These are phyloP conservation scores for Pollenia griseotomentosa DNA, from an alignment of 2,888 invertebrate species.

Conservation along the genomic window DNA sequence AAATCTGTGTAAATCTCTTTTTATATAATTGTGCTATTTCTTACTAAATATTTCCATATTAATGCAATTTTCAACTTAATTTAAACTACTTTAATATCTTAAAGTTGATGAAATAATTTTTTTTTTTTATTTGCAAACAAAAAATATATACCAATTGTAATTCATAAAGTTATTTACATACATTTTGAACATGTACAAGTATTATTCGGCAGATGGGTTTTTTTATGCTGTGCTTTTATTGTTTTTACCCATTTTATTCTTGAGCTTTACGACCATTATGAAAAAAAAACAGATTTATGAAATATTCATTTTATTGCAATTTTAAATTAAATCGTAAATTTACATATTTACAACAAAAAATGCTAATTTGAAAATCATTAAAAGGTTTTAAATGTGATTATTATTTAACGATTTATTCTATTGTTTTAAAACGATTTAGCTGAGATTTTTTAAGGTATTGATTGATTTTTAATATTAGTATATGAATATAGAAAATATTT, in stretches of 20 bases:
- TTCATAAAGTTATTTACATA: too few relatives aligned
- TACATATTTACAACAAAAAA: not conserved
- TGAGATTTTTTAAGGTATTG: not conserved
- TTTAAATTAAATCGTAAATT: not conserved
- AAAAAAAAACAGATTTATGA: not conserved
- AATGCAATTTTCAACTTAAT: not conserved
- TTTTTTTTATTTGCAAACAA: not conserved
- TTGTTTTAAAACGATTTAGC: not conserved
- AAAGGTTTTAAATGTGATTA: too few relatives aligned
- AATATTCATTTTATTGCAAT: constrained; percentile 1
- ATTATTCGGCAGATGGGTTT: too few relatives aligned
- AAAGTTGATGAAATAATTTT: constrained; percentile 29
- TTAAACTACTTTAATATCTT: not conserved
- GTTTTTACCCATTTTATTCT: too few relatives aligned
- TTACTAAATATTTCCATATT: constrained; percentile 1
- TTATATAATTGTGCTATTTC: too few relatives aligned
- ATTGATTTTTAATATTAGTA: too few relatives aligned
- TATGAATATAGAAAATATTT: too few relatives aligned
- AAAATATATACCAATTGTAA: too few relatives aligned
- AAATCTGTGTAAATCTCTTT: too few relatives aligned
- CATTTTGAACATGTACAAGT: too few relatives aligned
- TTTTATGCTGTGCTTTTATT: too few relatives aligned
- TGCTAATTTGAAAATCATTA: not conserved
- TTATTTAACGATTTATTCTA: not conserved
- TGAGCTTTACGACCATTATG: too few relatives aligned